Evolutionary conservation across 2,888 invertebrate species (phyloP).

Genomic region (Scaptomyza reducta): DNA sequence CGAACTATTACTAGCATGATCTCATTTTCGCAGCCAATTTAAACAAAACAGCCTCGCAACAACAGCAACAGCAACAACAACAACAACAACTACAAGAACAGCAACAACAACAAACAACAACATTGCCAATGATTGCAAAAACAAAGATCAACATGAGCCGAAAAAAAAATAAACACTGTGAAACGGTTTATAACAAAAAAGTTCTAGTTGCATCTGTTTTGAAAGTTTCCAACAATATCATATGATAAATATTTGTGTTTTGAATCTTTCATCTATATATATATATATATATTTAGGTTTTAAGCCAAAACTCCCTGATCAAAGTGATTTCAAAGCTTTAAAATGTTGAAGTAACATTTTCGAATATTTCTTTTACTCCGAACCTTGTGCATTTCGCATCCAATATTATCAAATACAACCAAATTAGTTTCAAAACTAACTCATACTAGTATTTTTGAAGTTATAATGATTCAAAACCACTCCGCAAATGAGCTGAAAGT

Average conservation of each 20-base stretch:
- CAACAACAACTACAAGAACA: background rate
- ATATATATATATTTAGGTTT: too few species aligned
- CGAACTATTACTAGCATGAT: conserved; percentile 23
- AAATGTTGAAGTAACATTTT: too few species aligned
- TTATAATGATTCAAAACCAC: too few species aligned
- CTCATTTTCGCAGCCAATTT: conserved; percentile 41
- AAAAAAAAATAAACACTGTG: conserved; percentile 28
- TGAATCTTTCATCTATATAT: too few species aligned
- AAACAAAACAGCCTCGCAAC: conserved; percentile 23
- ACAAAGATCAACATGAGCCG: background rate
- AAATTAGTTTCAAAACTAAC: too few species aligned
- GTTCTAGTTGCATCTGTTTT: conserved; percentile 3
- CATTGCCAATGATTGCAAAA: background rate
- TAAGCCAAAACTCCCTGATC: too few species aligned
- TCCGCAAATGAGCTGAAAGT: too few species aligned
- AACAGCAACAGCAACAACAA: background rate
- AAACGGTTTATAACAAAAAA: background rate
- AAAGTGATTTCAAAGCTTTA: too few species aligned
- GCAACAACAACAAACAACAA: conserved; percentile 17
- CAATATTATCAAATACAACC: too few species aligned
- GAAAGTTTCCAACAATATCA: conserved; percentile 6
- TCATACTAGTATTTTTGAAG: too few species aligned
- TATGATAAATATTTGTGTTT: background rate
- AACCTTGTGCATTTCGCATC: too few species aligned
- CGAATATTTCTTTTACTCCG: too few species aligned